These are phyloP conservation scores for Pammene aurita DNA, from an alignment of 2,888 invertebrate species.

Conservation along the genomic window DNA sequence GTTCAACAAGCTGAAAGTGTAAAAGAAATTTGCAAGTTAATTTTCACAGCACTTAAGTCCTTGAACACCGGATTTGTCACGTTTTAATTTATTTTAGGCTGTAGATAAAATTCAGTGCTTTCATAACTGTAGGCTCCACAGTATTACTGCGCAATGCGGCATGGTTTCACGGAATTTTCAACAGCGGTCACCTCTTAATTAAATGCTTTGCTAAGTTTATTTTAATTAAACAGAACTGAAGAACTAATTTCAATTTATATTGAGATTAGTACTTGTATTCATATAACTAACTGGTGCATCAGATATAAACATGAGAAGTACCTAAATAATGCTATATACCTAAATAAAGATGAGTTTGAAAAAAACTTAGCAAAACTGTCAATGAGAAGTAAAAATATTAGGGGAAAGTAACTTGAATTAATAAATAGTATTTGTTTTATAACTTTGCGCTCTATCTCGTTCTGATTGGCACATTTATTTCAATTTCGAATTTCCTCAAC, in stretches of 20 bases:
- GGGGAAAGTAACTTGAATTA: too few species aligned
- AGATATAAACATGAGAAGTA: too few species aligned
- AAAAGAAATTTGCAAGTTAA: slow-evolving; percentile 3
- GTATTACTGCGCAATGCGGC: slow-evolving; percentile 39
- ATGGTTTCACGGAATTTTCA: slow-evolving; percentile 22
- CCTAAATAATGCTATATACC: too few species aligned
- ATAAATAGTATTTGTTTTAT: too few species aligned
- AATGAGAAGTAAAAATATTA: too few species aligned
- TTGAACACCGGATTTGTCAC: slow-evolving; percentile 12
- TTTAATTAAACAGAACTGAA: not conserved
- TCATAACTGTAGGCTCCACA: slow-evolving; percentile 16
- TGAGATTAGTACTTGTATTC: too few species aligned
- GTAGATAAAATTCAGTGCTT: slow-evolving; percentile 17
- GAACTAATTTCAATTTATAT: too few species aligned
- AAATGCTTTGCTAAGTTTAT: not conserved
- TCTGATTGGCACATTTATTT: not conserved
- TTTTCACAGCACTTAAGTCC: slow-evolving; percentile 1
- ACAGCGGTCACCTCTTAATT: not conserved
- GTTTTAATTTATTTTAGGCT: slow-evolving; percentile 27
- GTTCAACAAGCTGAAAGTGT: not conserved
- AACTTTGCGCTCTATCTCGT: too few species aligned
- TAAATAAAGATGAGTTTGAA: too few species aligned
- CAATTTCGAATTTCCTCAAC: slow-evolving; percentile 2
- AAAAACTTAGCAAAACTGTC: too few species aligned
- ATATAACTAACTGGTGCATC: not conserved